Percentiles rank a stretch among this genome's conserved stretches.
These are phyloP conservation scores for Knipowitschia caucasica DNA, from an alignment of 2,797 vertebrate genomes.

Conservation along the genomic window DNA sequence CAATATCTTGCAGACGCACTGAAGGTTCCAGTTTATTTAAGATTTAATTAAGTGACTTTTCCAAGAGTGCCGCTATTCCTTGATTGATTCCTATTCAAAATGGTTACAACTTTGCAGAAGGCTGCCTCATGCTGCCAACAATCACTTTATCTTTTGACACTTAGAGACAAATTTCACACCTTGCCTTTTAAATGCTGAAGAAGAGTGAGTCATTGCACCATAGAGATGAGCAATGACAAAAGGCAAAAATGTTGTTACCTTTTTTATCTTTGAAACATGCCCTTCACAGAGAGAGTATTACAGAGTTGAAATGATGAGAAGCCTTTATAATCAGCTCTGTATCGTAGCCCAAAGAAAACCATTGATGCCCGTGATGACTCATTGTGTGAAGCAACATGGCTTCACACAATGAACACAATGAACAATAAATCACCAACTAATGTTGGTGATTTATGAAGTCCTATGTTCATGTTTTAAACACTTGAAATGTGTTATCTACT, in stretches of 20 bases:
- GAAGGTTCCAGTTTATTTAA: slow-evolving; percentile 55
- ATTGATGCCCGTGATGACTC: slow-evolving; percentile 16
- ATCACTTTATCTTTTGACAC: slow-evolving; percentile 9
- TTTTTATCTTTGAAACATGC: slow-evolving; percentile 14
- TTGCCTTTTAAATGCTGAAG: slow-evolving; percentile 9
- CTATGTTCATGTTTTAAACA: slow-evolving; percentile 17
- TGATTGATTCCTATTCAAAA: slow-evolving; percentile 32
- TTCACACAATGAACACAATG: no score
- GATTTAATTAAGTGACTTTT: slow-evolving; percentile 48
- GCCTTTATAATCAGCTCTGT: background rate
- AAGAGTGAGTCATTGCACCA: slow-evolving; percentile 11
- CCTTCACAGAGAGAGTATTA: background rate
- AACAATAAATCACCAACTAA: no score
- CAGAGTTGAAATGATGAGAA: slow-evolving; percentile 2
- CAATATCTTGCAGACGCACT: slow-evolving; percentile 43
- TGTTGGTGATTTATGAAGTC: no score
- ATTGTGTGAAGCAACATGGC: slow-evolving; percentile 25
- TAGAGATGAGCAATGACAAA: slow-evolving; percentile 1
- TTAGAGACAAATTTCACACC: slow-evolving; percentile 13
- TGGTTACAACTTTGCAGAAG: slow-evolving; percentile 10
- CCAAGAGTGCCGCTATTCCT: slow-evolving; percentile 15
- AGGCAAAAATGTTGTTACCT: slow-evolving; percentile 6
- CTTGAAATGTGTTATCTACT: slow-evolving; percentile 33
- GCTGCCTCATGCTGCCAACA: slow-evolving; percentile 2
- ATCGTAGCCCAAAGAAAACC: background rate